Evolutionary conservation across 2,888 invertebrate genomes (phyloP).

Genomic region (Hylaea fasciaria): DNA sequence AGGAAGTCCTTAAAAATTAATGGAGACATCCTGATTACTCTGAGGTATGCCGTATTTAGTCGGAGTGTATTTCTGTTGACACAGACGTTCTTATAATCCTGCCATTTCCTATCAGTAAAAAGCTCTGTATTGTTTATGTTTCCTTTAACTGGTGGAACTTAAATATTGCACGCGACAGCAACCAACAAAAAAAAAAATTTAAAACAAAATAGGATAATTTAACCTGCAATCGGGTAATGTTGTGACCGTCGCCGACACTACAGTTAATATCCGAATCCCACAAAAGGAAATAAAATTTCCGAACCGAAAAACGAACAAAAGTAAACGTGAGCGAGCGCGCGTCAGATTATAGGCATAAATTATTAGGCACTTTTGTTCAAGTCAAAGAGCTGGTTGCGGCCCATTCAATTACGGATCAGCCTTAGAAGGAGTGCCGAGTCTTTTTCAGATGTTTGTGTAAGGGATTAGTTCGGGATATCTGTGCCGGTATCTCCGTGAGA

Average conservation of each 20-base stretch:
- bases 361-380: constrained; percentile 83
- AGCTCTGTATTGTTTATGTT: constrained; percentile 51
- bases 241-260: constrained; percentile 76
- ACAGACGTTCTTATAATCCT: constrained; percentile 5
- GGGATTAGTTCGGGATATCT: constrained; percentile 83
- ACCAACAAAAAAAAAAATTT: constrained; percentile 68
- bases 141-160: constrained; percentile 60
- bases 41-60: constrained; percentile 64
- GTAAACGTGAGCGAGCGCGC: constrained; percentile 62
- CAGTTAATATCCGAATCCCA: constrained; percentile 75
- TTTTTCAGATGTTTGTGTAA: constrained; percentile 83
- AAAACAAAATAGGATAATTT: constrained; percentile 68
- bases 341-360: constrained; percentile 85
- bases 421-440: constrained; percentile 81
- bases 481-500: constrained; percentile 84
- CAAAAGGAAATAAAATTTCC: constrained; percentile 68
- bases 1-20: constrained; percentile 83
- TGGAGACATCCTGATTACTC: constrained; percentile 80
- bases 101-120: constrained; percentile 7
- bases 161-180: constrained; percentile 65
- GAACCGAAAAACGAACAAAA: constrained; percentile 75
- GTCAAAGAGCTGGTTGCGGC: constrained; percentile 72
- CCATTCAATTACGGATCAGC: constrained; percentile 81
- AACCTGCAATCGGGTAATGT: constrained; percentile 68
- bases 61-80: constrained; percentile 64